Evolutionary conservation across 2,888 invertebrate genomes (phyloP), one percentile per base, ranked within the genome.

Genomic region (Nymphalis polychloros): DNA sequence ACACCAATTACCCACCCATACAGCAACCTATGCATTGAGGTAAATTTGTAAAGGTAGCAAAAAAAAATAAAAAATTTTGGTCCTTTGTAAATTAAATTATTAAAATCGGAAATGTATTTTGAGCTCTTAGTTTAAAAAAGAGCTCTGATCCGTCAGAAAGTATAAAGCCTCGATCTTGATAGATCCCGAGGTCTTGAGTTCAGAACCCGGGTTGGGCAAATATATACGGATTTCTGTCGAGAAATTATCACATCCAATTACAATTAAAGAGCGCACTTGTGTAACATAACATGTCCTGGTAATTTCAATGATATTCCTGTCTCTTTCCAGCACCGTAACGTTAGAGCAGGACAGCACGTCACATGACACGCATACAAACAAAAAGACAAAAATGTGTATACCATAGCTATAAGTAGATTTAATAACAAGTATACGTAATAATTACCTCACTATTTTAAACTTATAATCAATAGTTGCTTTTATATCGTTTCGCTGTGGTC

Each of bases 381-480:
- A 82, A 84, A 81, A 83, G 80, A 83, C 80, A 82, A 80, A 84
- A 84, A 81, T 79, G 77, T 79, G 89, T 88, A 88, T 88, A 88
- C 88, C 86, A 80, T 86, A 83, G 81, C 73, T 75, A 68, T 84
- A 77, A 77, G 78, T 73, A 73, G 76, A 73, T 31, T 71, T 89
- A 89, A 84, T 82, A 92, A 88, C 93, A 88, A 92, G 94, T 94
- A 94, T 94, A 94, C 94, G 94, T 94, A 94, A 94, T 84, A 84
- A 87, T 93, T 94, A 94, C 94, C 94, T 94, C 94, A 94, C 81
- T 87, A 86, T 82, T 85, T 85, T 84, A 84, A 85, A 83, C 79
- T 79, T 81, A 55, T 55, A 78, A 77, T 76, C 76, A 78, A 70
- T 73, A 68, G 68, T 66, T 68, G 69, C 69, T 71, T 71, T 62